These are phyloP conservation scores for Pemphigus obesinymphae DNA, from an alignment of 1,140 invertebrate genomes.

Conservation along the genomic window DNA sequence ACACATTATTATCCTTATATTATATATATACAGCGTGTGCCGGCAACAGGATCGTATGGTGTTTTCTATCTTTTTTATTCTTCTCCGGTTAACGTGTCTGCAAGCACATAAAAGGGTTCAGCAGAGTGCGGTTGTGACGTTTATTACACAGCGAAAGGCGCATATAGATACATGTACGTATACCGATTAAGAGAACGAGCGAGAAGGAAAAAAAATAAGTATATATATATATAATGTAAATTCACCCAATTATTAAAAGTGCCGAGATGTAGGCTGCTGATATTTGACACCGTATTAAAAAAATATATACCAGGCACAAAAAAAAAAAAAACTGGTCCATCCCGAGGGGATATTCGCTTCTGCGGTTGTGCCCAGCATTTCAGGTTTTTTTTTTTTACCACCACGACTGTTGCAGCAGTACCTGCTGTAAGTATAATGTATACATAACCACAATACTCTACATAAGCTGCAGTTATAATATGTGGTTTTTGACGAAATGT, in stretches of 20 bases:
- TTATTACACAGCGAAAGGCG: too few relatives aligned
- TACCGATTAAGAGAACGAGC: too few relatives aligned
- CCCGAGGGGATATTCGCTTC: slow-evolving; percentile 17
- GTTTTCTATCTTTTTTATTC: too few relatives aligned
- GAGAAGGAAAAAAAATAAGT: too few relatives aligned
- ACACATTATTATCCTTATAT: too few relatives aligned
- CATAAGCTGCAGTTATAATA: too few relatives aligned
- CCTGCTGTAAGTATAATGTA: background rate
- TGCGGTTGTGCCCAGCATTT: slow-evolving; percentile 6
- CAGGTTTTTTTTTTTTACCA: background rate
- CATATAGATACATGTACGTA: too few relatives aligned
- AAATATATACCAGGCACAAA: background rate
- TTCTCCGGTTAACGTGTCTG: too few relatives aligned
- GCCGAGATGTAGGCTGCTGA: slow-evolving; percentile 36
- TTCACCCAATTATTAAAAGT: slow-evolving; percentile 20
- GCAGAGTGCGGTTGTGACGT: too few relatives aligned
- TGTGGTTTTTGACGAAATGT: background rate
- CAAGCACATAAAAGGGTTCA: too few relatives aligned
- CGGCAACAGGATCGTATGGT: too few relatives aligned
- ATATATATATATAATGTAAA: background rate
- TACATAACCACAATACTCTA: background rate
- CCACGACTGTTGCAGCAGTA: background rate
- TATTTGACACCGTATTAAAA: slow-evolving; percentile 26
- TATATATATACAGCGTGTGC: too few relatives aligned
- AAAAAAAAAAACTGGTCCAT: slow-evolving; percentile 21